Evolutionary conservation across 2,113 vertebrate species (phyloP).

Genomic region (Limanda limanda): DNA sequence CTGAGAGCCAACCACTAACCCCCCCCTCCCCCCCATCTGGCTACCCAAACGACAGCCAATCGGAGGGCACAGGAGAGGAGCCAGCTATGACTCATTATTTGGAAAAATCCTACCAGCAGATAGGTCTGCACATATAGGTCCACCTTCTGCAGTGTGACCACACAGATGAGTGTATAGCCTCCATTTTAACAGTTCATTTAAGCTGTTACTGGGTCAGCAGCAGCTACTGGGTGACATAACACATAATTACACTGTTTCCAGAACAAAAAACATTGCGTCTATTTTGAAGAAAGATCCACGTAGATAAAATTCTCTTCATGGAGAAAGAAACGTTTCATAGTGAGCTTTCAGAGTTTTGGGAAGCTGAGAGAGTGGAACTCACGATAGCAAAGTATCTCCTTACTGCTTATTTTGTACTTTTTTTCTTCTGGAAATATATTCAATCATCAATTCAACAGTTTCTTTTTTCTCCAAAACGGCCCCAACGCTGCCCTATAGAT

Average conservation of each 20-base stretch:
- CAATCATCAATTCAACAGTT: no score
- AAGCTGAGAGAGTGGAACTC: no score
- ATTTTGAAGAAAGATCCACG: no score
- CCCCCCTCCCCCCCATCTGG: conserved; percentile 48
- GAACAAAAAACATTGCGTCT: background rate
- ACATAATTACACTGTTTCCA: background rate
- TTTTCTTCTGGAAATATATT: no score
- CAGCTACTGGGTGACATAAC: background rate
- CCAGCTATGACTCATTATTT: conserved; percentile 49
- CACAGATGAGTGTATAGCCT: conserved; percentile 21
- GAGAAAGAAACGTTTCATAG: no score
- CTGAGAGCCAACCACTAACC: conserved; percentile 49
- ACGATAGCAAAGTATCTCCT: no score
- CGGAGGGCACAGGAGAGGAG: conserved; percentile 40
- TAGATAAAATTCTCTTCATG: no score
- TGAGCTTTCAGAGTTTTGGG: no score
- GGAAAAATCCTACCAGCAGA: conserved; percentile 29
- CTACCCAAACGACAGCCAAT: conserved; percentile 47
- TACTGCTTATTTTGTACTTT: no score
- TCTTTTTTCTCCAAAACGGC: no score
- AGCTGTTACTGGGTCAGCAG: background rate
- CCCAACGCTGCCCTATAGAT: no score
- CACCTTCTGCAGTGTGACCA: conserved; percentile 8
- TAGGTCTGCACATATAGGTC: background rate
- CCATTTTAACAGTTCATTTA: background rate